A percentile compares a stretch with the other conserved stretches of the same genome.
Evolutionary conservation across 2,113 vertebrate species (phyloP).

Genomic region (Peromyscus polionotus): DNA sequence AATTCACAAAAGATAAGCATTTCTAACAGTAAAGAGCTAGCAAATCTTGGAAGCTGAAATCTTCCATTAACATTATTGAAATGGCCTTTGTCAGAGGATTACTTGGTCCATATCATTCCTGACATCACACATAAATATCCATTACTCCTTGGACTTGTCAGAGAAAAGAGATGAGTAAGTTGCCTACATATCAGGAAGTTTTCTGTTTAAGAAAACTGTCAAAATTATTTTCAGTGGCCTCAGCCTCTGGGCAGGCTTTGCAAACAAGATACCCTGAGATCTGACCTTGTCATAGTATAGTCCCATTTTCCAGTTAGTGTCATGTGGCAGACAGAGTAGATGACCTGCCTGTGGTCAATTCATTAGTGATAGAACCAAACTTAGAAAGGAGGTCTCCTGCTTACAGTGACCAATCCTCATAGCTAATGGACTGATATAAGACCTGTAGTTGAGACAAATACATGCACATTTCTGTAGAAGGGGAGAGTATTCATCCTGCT

Average conservation of each 20-base stretch:
- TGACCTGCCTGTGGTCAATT: background rate
- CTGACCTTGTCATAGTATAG: background rate
- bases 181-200: background rate
- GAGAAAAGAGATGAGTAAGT: slow-evolving; percentile 10
- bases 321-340: background rate
- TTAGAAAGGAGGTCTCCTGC: background rate
- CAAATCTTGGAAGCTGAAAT: slow-evolving; percentile 18
- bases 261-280: background rate
- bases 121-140: background rate
- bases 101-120: background rate
- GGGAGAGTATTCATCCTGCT: background rate
- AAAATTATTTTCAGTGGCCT: background rate
- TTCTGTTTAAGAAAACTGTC: background rate
- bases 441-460: background rate
- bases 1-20: background rate
- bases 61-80: background rate
- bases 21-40: background rate
- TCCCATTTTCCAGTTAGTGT: background rate
- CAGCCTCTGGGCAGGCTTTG: background rate
- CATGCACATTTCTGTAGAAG: background rate
- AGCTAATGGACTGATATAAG: background rate
- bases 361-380: background rate
- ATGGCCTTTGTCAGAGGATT: background rate
- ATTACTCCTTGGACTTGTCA: background rate
- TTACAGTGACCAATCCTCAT: background rate